Evolutionary conservation across 2,888 invertebrate genomes (phyloP), one percentile per base, ranked within the genome.

Genomic region (Galerucella calmariensis): DNA sequence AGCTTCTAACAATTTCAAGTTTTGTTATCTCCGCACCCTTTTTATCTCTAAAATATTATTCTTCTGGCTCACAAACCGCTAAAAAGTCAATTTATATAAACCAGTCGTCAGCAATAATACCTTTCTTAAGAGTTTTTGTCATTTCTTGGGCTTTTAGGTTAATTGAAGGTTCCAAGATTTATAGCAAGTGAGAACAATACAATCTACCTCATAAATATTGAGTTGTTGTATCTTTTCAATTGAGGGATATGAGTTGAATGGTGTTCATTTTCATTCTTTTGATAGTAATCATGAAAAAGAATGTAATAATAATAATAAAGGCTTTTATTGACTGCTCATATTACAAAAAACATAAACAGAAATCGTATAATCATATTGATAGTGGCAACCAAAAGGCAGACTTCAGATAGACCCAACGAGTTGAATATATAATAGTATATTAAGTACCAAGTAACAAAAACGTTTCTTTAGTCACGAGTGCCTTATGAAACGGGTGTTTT

Each of bases 91-190:
- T 56, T 16, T 10, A 16, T 56, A 20, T 56, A 56, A 56, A 16
- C 56, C 56, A 56, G 16, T 56, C 20, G 20, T 20, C 16, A 56
- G 56, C 9, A 56, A 9, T 56, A 56, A 56, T 56, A 16, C 56
- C 56, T 56, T 35, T 10, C 56, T 56, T 16, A 56, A 56, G 16
- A 63, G 63, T 63, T 35, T 62, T 62, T 63, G 63, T 61, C 46
- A 63, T 63, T 63, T 63, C 63, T 63, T 44, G 20, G 12, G 63
- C 63, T 63, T 63, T 44, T 63, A 63, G 44, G 63, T 63, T 44
- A 63, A 63, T 44, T 63, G 44, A 63, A 63, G 46, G 44, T 46
- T 35, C 10, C 44, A 63, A 63, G 46, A 63, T 63, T 63, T 44
- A 63, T 63, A 61, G 63, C 10, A 35, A 16, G n/a, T 11, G 20